Base-by-base conservation (phyloP, 2,888 invertebrate genomes). In the Sphinx pinastri region DNA sequence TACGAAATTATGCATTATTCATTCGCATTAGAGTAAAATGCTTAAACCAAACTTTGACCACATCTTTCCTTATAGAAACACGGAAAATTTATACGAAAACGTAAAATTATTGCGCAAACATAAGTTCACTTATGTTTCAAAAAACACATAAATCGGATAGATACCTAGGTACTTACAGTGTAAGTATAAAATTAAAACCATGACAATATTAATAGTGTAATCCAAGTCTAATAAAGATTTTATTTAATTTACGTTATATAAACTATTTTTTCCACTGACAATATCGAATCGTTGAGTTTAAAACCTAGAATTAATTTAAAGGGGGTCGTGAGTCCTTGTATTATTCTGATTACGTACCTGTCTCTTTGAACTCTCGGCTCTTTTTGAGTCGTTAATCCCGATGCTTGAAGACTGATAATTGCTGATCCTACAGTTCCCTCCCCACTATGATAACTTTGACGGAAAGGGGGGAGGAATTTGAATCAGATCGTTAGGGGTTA, bases 391-490 rank as follows among this genome's bases (percentile, higher is more conserved):
- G 79, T 81, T 84, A 81, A 81, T 81, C 81, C 80, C 57, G 58
- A 63, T 68, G 79, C 76, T 74, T 75, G 73, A 76, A 77, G 73
- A 74, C 78, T 73, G 81, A 84, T 85, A 85, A 85, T 85, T 82
- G 81, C 79, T 76, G 81, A 83, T 81, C 78, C 76, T 75, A 79
- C 78, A 71, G 59, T 54, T 75, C 78, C 71, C 74, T 70, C 71
- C 67, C 31, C 54, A 68, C 63, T 67, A 72, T 72, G 57, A 45
- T 63, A 63, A 45, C 69, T 63, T 68, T 47, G 13, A 69, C 19
- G 47, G 49, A 69, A 69, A 69, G 45, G 19, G 51, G 60, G 52
- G 54, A 19, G 47, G 58, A 54, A 69, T 63, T 45, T 63, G 38
- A 69, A 63, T 7, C 47, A 49, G 63, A 49, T 63, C 60, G 69